Conservation (phyloP, 2,797 vertebrate genomes). For the Toxotes lorentzi region DNA sequence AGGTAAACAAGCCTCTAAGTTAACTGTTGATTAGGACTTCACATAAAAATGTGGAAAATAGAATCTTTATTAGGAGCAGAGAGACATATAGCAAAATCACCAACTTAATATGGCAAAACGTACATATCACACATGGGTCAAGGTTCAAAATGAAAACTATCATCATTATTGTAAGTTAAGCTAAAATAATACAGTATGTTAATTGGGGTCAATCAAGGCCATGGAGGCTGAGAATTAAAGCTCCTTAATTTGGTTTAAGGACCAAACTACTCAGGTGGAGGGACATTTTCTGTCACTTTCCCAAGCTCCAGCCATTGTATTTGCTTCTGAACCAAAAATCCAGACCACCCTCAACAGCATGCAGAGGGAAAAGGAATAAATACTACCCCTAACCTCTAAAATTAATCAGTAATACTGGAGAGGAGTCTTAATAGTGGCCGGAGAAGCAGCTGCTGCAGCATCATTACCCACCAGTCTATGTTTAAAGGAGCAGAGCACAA, state of each 20-base stretch:
- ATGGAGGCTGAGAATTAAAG: slow-evolving; percentile 1
- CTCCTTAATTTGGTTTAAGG: not conserved
- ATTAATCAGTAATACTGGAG: not conserved
- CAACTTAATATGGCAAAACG: not conserved
- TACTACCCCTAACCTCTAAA: not conserved
- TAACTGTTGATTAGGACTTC: not conserved
- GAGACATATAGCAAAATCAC: not conserved
- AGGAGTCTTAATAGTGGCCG: not conserved
- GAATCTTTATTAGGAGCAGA: not conserved
- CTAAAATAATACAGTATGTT: slow-evolving; percentile 14
- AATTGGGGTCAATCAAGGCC: slow-evolving; percentile 12
- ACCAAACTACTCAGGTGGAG: not conserved
- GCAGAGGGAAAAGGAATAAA: not conserved
- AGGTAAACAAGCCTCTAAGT: not conserved
- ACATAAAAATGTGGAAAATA: not conserved
- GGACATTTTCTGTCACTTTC: not conserved
- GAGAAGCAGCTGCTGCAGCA: not conserved
- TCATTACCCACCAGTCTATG: slow-evolving; percentile 12
- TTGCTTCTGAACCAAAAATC: not conserved
- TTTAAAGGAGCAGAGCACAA: slow-evolving; percentile 18
- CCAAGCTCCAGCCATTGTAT: not conserved
- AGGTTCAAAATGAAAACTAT: not conserved
- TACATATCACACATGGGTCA: not conserved
- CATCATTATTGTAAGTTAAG: not conserved
- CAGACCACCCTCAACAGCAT: not conserved